phyloP scores from a whole-genome alignment of 1,140 invertebrate species.

The Tribolium castaneum region DNA sequence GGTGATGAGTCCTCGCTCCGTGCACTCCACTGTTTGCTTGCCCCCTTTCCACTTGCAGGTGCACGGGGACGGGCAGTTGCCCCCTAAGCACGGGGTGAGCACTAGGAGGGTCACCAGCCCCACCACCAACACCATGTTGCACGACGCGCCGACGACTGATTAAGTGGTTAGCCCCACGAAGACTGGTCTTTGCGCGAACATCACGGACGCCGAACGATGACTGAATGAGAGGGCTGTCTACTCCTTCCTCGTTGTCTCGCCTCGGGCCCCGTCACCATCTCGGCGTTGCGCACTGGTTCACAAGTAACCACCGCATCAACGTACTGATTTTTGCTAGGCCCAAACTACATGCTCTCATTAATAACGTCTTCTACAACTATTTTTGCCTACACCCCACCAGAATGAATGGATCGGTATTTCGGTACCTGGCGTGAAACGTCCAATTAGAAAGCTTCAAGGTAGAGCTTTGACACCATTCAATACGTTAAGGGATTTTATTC shows the following conservation, averaged over 20 bases:
- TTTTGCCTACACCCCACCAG: no score
- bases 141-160: conserved; percentile 22
- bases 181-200: conserved; percentile 39
- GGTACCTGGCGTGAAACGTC: neutral
- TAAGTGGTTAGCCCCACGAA: conserved; percentile 35
- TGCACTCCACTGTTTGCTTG: conserved; percentile 91
- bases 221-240: conserved; percentile 48
- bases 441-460: conserved; percentile 42
- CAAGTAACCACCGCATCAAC: conserved; percentile 62
- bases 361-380: conserved; percentile 32
- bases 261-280: conserved; percentile 48
- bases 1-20: conserved; percentile 80
- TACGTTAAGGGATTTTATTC: conserved; percentile 30
- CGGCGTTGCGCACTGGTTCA: conserved; percentile 62
- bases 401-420: neutral
- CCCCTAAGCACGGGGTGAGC: conserved; percentile 56
- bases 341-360: conserved; percentile 53
- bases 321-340: conserved; percentile 62
- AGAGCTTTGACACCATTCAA: conserved; percentile 27
- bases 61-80: conserved; percentile 81
- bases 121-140: conserved; percentile 1
- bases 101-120: conserved; percentile 18
- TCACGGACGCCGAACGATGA: conserved; percentile 41
- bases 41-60: conserved; percentile 93
- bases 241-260: conserved; percentile 42